phyloP scores from a whole-genome alignment of 2,888 invertebrate species.

The Hirtodrosophila alboralis region DNA sequence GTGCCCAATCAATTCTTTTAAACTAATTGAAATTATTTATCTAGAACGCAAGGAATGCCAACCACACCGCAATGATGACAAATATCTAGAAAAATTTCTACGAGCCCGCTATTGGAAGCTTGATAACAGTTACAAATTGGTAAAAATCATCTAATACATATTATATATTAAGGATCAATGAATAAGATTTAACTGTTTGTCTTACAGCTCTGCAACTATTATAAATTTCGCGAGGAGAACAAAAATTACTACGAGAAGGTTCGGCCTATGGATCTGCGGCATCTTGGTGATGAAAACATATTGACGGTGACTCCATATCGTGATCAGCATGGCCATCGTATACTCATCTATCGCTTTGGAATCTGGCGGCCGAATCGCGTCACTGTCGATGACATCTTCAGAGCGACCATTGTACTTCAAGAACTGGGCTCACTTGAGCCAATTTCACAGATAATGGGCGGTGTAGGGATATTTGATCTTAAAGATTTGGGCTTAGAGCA shows the following conservation, averaged over 20 bases:
- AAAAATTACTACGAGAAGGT: slow-evolving; percentile 88
- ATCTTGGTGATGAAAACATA: slow-evolving; percentile 88
- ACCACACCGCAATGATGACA: slow-evolving; percentile 91
- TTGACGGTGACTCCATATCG: slow-evolving; percentile 90
- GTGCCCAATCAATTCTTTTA: not conserved
- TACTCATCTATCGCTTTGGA: slow-evolving; percentile 89
- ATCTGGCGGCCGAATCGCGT: slow-evolving; percentile 90
- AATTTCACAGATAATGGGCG: slow-evolving; percentile 90
- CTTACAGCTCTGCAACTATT: slow-evolving; percentile 88
- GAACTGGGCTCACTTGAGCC: slow-evolving; percentile 91
- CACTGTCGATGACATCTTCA: slow-evolving; percentile 89
- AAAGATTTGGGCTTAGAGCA: slow-evolving; percentile 89
- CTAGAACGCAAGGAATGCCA: slow-evolving; percentile 90
- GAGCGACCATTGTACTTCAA: slow-evolving; percentile 88
- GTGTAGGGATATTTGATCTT: slow-evolving; percentile 90
- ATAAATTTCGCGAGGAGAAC: slow-evolving; percentile 90
- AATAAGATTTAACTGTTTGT: not conserved
- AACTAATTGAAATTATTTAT: slow-evolving; percentile 67
- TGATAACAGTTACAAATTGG: slow-evolving; percentile 90
- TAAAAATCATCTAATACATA: slow-evolving; percentile 82
- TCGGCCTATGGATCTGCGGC: slow-evolving; percentile 87
- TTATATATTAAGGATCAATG: not conserved
- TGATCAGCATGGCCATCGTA: slow-evolving; percentile 89
- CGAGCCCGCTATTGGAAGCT: slow-evolving; percentile 90
- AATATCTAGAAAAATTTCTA: slow-evolving; percentile 89